Base-by-base conservation (phyloP, 2,797 vertebrate species). In the Denticeps clupeoides region DNA sequence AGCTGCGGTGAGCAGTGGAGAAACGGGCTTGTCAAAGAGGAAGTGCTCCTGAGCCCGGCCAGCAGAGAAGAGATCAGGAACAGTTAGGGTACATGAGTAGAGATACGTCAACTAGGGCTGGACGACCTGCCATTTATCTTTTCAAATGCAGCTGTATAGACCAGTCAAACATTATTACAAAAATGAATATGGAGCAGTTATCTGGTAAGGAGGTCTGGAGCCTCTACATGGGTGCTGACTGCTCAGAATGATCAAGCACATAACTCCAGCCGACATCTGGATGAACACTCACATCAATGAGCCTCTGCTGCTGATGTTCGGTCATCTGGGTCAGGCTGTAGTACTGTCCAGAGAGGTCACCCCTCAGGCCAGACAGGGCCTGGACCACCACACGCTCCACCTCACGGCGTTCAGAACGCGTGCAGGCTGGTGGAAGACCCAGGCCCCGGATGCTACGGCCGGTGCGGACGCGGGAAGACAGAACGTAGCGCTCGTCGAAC, bases 21-120 rank as follows among this genome's bases (percentile, higher is more conserved):
- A 94, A 62, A 95, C 89, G 19, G 91, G 91, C 62, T 94, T 95
- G 78, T 95, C 91, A 79, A 95, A 95, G 56, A 95, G 82, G 72
- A 94, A 90, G 72, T 95, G 91, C 58, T 93, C 90, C 91, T 94
- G 65, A 59, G 60, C 44, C 45, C 25, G 31, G 23, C 56, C 67
- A 59, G 66, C 61, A 60, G 55, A 35, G 50, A 58, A 54, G 49
- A 68, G 78, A 53, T 91, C 85, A 65, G 89, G 53, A 58, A 28
- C 55, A 22, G 29, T 49, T 5, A 58, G 35, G 28, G 29, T 8
- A 11, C n/a, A 41, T 7, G 32, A 27, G 32, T 21, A n/a, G 11
- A 26, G 15, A 15, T 9, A 27, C 52, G 25, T 41, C 19, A 18
- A 29, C n/a, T n/a, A n/a, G n/a, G n/a, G n/a, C n/a, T n/a, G n/a